Conservation (phyloP, 2,113 vertebrate species). For the Natator depressus region DNA sequence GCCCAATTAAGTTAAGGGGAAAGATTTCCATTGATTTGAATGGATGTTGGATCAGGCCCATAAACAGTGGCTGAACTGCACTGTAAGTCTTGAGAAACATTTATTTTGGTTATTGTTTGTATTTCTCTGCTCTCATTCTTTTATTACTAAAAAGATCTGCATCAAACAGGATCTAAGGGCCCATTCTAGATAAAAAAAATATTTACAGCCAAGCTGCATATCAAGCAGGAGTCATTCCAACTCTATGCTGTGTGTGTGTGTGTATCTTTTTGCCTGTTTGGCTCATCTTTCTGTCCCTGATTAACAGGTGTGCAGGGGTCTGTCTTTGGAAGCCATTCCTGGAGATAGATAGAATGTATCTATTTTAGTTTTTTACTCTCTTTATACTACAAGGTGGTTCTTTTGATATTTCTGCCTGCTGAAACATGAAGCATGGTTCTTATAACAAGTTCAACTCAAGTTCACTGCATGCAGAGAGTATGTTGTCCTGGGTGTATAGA, state of each 20-base stretch:
- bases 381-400: not conserved
- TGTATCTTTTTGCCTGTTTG: not conserved
- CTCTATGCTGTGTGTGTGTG: not conserved
- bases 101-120: conserved; percentile 11
- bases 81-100: not conserved
- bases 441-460: conserved; percentile 5
- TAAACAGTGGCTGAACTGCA: not conserved
- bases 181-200: conserved; percentile 26
- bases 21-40: not conserved
- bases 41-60: not conserved
- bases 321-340: not conserved
- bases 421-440: not conserved
- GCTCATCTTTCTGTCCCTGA: not conserved
- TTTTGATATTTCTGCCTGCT: conserved; percentile 12
- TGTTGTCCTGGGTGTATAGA: not conserved
- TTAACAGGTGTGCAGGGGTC: not conserved
- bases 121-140: conserved; percentile 15
- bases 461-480: not conserved
- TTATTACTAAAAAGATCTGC: not conserved
- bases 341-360: not conserved
- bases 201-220: conserved; percentile 1
- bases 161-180: conserved; percentile 4
- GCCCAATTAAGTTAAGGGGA: not conserved
- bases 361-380: not conserved
- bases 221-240: not conserved